These are phyloP conservation scores for Psammodynastes pulverulentus DNA, from an alignment of 2,113 vertebrate genomes.

Conservation along the genomic window DNA sequence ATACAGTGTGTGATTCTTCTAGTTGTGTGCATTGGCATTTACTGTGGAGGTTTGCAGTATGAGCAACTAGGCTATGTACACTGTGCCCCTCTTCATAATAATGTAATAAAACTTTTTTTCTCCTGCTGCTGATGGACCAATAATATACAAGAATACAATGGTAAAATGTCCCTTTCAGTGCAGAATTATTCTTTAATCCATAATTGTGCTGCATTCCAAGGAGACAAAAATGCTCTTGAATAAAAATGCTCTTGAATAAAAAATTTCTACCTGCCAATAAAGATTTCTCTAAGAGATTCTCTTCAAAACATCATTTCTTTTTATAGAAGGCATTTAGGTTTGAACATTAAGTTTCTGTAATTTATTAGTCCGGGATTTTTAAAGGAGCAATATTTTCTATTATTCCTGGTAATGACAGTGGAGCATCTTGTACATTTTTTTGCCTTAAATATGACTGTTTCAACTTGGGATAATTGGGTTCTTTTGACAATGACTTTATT, in stretches of 20 bases:
- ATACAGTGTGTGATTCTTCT: not conserved
- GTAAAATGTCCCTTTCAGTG: not conserved
- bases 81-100: not conserved
- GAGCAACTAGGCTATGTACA: not conserved
- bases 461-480: not conserved
- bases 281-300: conserved; percentile 12
- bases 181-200: conserved; percentile 8
- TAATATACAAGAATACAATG: not conserved
- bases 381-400: accelerated
- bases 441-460: not conserved
- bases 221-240: conserved; percentile 6
- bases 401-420: not conserved
- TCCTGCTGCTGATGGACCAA: not conserved
- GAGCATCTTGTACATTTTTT: not conserved
- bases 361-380: not conserved
- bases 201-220: conserved; percentile 15
- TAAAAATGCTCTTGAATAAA: conserved; percentile 14
- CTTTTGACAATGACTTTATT: not conserved
- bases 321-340: conserved; percentile 27
- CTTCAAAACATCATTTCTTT: not conserved
- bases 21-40: not conserved
- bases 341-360: not conserved
- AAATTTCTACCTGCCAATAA: conserved; percentile 3
- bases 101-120: not conserved
- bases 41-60: not conserved